phyloP scores from a whole-genome alignment of 23 tunicate genomes.

The Ciona savignyi region DNA sequence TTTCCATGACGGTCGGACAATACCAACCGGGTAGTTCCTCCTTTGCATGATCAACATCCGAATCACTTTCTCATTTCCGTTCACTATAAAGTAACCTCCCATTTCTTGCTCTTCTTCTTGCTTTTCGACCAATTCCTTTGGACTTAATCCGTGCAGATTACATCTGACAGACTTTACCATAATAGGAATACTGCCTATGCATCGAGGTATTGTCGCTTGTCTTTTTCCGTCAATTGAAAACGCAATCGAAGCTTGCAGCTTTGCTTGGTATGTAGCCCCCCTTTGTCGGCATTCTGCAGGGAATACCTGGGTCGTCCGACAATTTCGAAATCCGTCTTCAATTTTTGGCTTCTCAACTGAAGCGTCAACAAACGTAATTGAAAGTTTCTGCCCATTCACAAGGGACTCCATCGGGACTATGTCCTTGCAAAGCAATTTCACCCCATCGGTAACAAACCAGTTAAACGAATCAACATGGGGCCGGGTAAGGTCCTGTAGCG shows the following conservation, averaged over 20 bases:
- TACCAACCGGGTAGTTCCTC: conserved; percentile 81
- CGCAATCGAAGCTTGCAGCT: conserved; percentile 29
- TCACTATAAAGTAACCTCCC: conserved; percentile 91
- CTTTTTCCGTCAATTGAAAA: conserved; percentile 45
- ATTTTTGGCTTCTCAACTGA: conserved; percentile 49
- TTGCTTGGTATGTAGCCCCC: conserved; percentile 39
- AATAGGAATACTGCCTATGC: conserved; percentile 60
- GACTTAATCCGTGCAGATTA: conserved; percentile 53
- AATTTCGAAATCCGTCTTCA: conserved; percentile 42
- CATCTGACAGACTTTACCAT: conserved; percentile 74
- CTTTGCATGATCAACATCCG: conserved; percentile 74
- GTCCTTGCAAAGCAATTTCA: conserved; percentile 43
- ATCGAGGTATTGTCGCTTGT: conserved; percentile 26
- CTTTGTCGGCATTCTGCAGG: conserved; percentile 84
- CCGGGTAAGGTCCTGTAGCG: conserved; percentile 39
- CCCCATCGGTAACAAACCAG: conserved; percentile 86
- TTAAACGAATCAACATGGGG: conserved; percentile 95
- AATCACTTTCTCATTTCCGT: conserved; percentile 94
- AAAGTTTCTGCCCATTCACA: conserved; percentile 16
- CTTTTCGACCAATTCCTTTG: conserved; percentile 59
- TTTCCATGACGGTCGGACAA: conserved; percentile 49
- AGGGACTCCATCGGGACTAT: conserved; percentile 44
- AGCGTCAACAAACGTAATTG: conserved; percentile 22
- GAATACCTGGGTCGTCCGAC: conserved; percentile 23
- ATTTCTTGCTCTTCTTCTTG: conserved; percentile 89